Percentiles rank a stretch among this genome's conserved stretches.
Evolutionary conservation across 2,888 invertebrate species (phyloP).

Genomic region (Cataglyphis altisquamis): DNA sequence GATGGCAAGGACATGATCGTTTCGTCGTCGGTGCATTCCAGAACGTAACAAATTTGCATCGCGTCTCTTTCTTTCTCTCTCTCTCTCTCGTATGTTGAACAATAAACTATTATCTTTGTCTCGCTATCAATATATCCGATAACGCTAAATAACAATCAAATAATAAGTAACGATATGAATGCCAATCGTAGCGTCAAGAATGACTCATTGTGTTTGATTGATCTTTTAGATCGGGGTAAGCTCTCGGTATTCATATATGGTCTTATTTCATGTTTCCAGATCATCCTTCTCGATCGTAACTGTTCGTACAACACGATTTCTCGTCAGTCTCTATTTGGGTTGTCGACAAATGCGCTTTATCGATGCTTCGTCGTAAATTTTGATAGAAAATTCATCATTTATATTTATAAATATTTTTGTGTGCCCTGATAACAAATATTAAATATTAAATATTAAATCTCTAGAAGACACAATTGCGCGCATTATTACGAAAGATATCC

Average conservation of each 20-base stretch:
- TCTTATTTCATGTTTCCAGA: neutral
- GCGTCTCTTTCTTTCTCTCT: slow-evolving; percentile 31
- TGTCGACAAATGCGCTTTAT: slow-evolving; percentile 14
- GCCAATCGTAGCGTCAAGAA: slow-evolving; percentile 34
- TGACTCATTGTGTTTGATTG: slow-evolving; percentile 51
- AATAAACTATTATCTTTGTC: slow-evolving; percentile 51
- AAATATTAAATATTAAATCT: slow-evolving; percentile 20
- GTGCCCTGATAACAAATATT: slow-evolving; percentile 4
- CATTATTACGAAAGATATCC: slow-evolving; percentile 12
- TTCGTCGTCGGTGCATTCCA: slow-evolving; percentile 33
- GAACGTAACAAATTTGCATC: slow-evolving; percentile 30
- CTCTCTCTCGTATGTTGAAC: slow-evolving; percentile 33
- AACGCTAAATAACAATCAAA: slow-evolving; percentile 59
- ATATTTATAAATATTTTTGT: slow-evolving; percentile 1
- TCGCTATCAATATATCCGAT: slow-evolving; percentile 22
- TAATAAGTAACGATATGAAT: slow-evolving; percentile 37
- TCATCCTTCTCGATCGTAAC: neutral
- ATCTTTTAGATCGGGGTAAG: slow-evolving; percentile 21
- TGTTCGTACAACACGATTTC: slow-evolving; percentile 5
- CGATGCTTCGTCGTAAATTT: slow-evolving; percentile 18
- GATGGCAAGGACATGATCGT: slow-evolving; percentile 45
- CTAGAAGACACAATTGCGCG: slow-evolving; percentile 14
- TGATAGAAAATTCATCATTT: neutral
- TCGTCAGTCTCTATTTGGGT: slow-evolving; percentile 5
- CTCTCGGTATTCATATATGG: slow-evolving; percentile 21